phyloP scores from a whole-genome alignment of 2,888 invertebrate species.

The Patella caerulea region DNA sequence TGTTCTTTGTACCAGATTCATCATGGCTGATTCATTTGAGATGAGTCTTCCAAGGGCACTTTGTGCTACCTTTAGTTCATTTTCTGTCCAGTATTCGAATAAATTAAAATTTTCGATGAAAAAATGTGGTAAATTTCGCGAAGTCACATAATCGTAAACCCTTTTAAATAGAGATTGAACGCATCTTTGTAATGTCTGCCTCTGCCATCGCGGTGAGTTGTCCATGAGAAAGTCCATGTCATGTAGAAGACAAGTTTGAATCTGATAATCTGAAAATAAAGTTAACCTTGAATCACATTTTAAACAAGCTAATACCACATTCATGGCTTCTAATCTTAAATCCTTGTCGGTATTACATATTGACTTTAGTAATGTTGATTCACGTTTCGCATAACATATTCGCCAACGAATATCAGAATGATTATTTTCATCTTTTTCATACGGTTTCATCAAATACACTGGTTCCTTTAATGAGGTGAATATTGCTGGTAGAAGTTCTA shows the following conservation, averaged over 20 bases:
- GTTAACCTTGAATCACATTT: constrained; percentile 47
- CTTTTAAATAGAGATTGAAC: constrained; percentile 52
- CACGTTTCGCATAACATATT: constrained; percentile 36
- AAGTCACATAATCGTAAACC: constrained; percentile 47
- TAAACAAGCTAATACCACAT: constrained; percentile 42
- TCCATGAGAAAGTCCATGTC: constrained; percentile 61
- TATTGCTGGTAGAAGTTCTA: constrained; percentile 29
- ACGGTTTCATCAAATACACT: constrained; percentile 34
- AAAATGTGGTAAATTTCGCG: constrained; percentile 57
- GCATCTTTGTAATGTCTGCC: constrained; percentile 50
- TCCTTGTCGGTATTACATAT: constrained; percentile 51
- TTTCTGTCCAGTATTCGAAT: constrained; percentile 43
- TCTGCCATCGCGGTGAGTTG: constrained; percentile 61
- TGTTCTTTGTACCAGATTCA: constrained; percentile 42
- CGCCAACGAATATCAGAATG: constrained; percentile 51
- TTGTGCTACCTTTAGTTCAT: constrained; percentile 43
- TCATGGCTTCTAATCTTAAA: constrained; percentile 44
- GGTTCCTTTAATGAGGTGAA: constrained; percentile 36
- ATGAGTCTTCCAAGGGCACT: constrained; percentile 47
- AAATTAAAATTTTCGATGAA: constrained; percentile 56
- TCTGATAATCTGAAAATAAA: constrained; percentile 53
- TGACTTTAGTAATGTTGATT: constrained; percentile 41
- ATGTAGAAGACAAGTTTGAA: constrained; percentile 61
- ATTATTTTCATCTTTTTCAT: constrained; percentile 45
- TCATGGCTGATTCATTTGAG: constrained; percentile 49